A percentile compares a stretch with the other conserved stretches of the same genome.
Conservation (phyloP, 2,113 vertebrate genomes). For the Menura novaehollandiae region DNA sequence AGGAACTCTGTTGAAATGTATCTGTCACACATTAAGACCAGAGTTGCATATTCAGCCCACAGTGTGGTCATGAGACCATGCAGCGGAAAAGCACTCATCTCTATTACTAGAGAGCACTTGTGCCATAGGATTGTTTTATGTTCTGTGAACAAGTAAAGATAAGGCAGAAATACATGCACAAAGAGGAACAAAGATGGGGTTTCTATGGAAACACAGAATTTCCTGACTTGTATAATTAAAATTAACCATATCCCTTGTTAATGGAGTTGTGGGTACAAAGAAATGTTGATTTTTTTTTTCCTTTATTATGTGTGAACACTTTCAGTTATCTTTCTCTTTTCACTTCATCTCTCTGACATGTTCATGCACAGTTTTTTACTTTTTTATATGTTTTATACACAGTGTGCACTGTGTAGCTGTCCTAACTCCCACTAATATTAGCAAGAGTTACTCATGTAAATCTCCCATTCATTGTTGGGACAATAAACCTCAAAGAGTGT, state of each 20-base stretch:
- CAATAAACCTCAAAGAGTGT: not conserved
- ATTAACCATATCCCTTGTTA: conserved; percentile 31
- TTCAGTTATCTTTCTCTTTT: not conserved
- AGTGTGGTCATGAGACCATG: not conserved
- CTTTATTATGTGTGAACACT: not conserved
- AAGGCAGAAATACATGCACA: not conserved
- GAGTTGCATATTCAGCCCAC: not conserved
- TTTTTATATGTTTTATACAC: not conserved
- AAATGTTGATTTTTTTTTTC: not conserved
- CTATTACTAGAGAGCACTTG: not conserved
- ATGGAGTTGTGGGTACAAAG: not conserved
- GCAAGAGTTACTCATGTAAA: not conserved
- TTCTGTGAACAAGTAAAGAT: not conserved
- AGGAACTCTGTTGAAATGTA: not conserved
- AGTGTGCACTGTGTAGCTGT: not conserved
- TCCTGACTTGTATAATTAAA: conserved; percentile 38
- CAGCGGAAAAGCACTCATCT: not conserved
- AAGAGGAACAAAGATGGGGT: conserved; percentile 13
- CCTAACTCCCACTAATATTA: not conserved
- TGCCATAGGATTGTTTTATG: not conserved
- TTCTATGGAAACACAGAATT: conserved; percentile 62
- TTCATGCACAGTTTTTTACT: not conserved
- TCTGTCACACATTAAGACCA: not conserved
- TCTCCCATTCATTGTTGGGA: not conserved
- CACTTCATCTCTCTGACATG: not conserved